Evolutionary conservation across 2,113 vertebrate genomes (phyloP), one percentile per base, ranked within the genome.

Genomic region (Bolborhynchus lineola): DNA sequence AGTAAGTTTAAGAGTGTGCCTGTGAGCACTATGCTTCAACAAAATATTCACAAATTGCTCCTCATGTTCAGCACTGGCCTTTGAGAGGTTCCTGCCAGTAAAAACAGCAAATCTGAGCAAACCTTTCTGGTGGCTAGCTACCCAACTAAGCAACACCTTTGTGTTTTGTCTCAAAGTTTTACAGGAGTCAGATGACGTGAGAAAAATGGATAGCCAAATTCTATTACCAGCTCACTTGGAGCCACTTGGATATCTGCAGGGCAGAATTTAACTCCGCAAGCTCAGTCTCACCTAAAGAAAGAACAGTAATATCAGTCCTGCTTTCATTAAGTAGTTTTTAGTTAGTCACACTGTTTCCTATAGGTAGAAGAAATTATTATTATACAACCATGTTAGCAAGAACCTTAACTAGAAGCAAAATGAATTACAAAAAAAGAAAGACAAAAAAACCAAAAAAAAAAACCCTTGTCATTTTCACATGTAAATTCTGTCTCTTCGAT

Each of bases 161-260:
- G 20, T 96, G 68, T 90, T 95, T 96, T 92, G 82, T 96, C 86
- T 95, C 71, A 42, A 67, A 90, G n/a, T 74, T 94, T 95, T 92
- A 81, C 47, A 64, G 35, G 55, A 74, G 55, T 86, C 84, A 86
- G 44, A 86, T 88, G 59, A 47, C 2, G 19, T 88, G 76, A 93
- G 79, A 81, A 94, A 93, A 88, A 78, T 60, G 35, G 70, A 41
- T 80, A 92, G 69, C 79, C 50, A 86, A 88, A 83, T 80, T 81
- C 64, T 92, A 12, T 81, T 83, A 46, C 82, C 64, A 88, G n/a
- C 55, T 93, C n/a, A 23, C n/a, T 92, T 91, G 55, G 53, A 93
- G 14, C n/a, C 35, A 26, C 29, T 63, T 74, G 13, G 39, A 47
- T 93, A 82, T 26, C 37, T 77, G 10, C 79, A 80, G 59, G 57